Evolutionary conservation across 2,888 invertebrate species (phyloP).

Genomic region (Vanessa cardui): DNA sequence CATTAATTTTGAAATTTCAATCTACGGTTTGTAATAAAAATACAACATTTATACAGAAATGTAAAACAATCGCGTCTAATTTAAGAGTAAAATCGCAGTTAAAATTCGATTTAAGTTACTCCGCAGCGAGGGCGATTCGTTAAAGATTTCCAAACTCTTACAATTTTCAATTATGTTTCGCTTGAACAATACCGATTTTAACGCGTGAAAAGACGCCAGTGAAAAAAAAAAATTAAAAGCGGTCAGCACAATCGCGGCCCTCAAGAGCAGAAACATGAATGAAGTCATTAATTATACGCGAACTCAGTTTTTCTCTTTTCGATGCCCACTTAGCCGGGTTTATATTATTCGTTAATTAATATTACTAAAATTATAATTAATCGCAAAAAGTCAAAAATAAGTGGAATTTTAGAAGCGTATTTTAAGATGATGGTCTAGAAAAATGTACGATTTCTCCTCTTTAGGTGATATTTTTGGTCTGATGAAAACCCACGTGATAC

Average conservation of each 20-base stretch:
- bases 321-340: slow-evolving; percentile 34
- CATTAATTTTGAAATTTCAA: slow-evolving; percentile 8
- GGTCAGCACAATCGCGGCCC: slow-evolving; percentile 77
- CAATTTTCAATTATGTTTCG: slow-evolving; percentile 67
- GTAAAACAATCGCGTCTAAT: slow-evolving; percentile 34
- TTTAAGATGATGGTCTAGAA: neutral
- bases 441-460: no score
- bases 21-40: slow-evolving; percentile 20
- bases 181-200: slow-evolving; percentile 74
- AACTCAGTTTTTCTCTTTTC: slow-evolving; percentile 65
- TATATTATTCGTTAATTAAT: slow-evolving; percentile 32
- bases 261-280: slow-evolving; percentile 82
- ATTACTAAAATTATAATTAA: slow-evolving; percentile 8
- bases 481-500: no score
- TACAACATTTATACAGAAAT: slow-evolving; percentile 20
- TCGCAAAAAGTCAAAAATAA: neutral
- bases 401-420: neutral
- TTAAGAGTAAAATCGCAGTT: slow-evolving; percentile 34
- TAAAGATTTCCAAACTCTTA: slow-evolving; percentile 59
- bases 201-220: slow-evolving; percentile 64
- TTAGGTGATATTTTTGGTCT: no score
- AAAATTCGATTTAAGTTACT: slow-evolving; percentile 38
- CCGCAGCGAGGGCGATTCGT: slow-evolving; percentile 43
- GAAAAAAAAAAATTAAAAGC: slow-evolving; percentile 48
- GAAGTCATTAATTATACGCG: slow-evolving; percentile 82